Evolutionary conservation across 2,888 invertebrate species (phyloP), one percentile per base, ranked within the genome.

Genomic region (Pecten maximus): DNA sequence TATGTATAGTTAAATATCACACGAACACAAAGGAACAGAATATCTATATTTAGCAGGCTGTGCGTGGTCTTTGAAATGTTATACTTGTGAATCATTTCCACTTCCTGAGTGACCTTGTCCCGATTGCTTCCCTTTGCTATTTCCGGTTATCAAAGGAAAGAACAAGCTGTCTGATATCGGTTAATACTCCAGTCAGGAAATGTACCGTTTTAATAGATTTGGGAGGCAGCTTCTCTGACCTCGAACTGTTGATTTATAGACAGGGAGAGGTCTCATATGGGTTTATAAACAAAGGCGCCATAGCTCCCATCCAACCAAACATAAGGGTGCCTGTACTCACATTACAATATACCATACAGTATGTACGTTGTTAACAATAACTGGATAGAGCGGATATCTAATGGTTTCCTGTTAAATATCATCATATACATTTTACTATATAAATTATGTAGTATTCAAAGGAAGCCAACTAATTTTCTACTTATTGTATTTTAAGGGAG

Each of bases 41-140:
- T 54, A 19, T 54, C 54, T 54, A 54, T 54, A 54, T 54, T 54
- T 54, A 23, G 54, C 54, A 54, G 2, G n/a, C 54, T 19, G 54
- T 6, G 2, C 54, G 8, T 23, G 23, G 54, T 54, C 54, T 54
- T 54, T 54, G 54, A 54, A 54, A 54, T 54, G 54, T n/a, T 54
- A 54, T 54, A 54, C 54, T n/a, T 54, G 54, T 23, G 54, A n/a
- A 54, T 54, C 54, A 54, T 54, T 54, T 54, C 54, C 54, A 54
- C 23, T 54, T 54, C 54, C 54, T 54, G 54, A 23, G 19, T 19
- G 54, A 54, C 12, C 54, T 54, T 54, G 54, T 54, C 54, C n/a
- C 23, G 54, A 54, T 54, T 54, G 54, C 19, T 54, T 54, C 54
- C 54, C 54, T 54, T 54, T 54, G 23, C 54, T 54, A 54, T 54